Base-by-base conservation (phyloP, 2,797 vertebrate genomes). In the Coregonus sp. region DNA sequence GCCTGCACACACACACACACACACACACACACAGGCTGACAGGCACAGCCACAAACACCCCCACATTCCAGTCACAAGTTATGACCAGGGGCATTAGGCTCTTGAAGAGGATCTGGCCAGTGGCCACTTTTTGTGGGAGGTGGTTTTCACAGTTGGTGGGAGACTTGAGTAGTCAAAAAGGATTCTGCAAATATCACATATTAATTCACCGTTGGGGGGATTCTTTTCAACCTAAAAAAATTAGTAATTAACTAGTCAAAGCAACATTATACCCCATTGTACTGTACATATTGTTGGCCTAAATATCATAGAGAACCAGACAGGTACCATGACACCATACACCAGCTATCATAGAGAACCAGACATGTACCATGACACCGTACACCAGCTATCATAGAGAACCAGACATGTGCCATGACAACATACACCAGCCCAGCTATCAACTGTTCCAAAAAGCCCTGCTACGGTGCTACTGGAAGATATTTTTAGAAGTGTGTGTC, bases 1-100 rank as follows among this genome's bases (percentile, higher is more conserved):
- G 81, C 86, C 80, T 88, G 79, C 74, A 84, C 80, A 82, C 70
- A 59, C n/a, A 73, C 14, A 75, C 75, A 66, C 56, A 59, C 70
- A 31, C 25, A 25, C 59, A 20, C 69, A 54, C 68, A 75, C 77
- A 68, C 61, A 73, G 59, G 61, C 25, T 31, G 72, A 51, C 74
- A 75, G 25, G 14, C 47, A 67, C 75, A 71, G 35, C 31, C 25
- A 51, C 47, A 29, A 61, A 75, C 40, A 6, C 80, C 72, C 74
- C 74, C 84, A 82, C 81, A 86, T 86, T 90, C 83, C 84, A 78
- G 52, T 25, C 33, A 63, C 63, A 76, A 56, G 73, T 69, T 40
- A 74, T 74, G 73, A 47, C 77, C 66, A 56, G 66, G 76, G 25
- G 18, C 18, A 67, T n/a, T n/a, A 61, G 6, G 7, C n/a, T 18